Percentiles rank a stretch among this genome's conserved stretches.
phyloP scores from a whole-genome alignment of 1,140 invertebrate species.

The Neodiprion lecontei region DNA sequence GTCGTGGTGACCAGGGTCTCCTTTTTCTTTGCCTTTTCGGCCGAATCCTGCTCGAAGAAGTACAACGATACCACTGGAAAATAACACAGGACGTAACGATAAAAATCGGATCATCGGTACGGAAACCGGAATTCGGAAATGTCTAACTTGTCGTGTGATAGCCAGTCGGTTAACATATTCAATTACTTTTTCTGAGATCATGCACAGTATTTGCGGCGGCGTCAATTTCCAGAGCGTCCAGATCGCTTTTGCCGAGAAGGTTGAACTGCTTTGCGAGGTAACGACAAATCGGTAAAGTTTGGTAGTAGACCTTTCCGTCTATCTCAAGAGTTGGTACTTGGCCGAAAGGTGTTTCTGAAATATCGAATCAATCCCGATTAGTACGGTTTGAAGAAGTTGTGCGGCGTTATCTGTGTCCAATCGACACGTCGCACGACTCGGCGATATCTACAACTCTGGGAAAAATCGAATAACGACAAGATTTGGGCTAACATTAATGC shows the following conservation, averaged over 20 bases:
- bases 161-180: no score
- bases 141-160: no score
- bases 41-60: conserved; percentile 44
- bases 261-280: conserved; percentile 63
- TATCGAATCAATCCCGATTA: no score
- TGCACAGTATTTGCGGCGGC: conserved; percentile 45
- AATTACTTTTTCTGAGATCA: conserved; percentile 50
- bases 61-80: conserved; percentile 36
- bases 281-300: conserved; percentile 63
- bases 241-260: conserved; percentile 59
- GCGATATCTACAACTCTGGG: no score
- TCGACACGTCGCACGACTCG: no score
- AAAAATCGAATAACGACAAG: no score
- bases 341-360: conserved; percentile 61
- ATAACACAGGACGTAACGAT: neutral
- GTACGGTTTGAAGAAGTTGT: no score
- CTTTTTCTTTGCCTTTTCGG: conserved; percentile 43
- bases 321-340: conserved; percentile 66
- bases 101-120: no score
- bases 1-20: conserved; percentile 41
- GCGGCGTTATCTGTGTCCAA: no score
- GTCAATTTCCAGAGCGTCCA: conserved; percentile 54
- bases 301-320: conserved; percentile 61
- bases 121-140: neutral
- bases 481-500: no score